A percentile compares a stretch with the other conserved stretches of the same genome.
These are phyloP conservation scores for Drosophila paramelanica DNA, from an alignment of 2,888 invertebrate genomes.

Conservation along the genomic window DNA sequence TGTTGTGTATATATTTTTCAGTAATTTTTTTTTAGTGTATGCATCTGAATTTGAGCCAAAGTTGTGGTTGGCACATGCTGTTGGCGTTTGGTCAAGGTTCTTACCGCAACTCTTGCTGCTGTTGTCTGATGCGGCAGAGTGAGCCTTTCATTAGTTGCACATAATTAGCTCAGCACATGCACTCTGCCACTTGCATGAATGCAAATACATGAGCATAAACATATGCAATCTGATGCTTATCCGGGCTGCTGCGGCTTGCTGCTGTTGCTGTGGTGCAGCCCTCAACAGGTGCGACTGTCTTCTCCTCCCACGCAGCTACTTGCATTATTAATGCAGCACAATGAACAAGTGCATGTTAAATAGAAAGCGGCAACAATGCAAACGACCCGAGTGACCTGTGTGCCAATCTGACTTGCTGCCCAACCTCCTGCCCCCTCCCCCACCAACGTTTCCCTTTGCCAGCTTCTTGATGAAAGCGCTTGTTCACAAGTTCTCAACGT, in stretches of 20 bases:
- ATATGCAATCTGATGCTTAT: conserved; percentile 35
- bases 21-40: conserved; percentile 10
- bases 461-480: conserved; percentile 8
- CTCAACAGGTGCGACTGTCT: conserved; percentile 59
- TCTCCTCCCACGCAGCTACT: not conserved
- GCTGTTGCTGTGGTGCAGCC: conserved; percentile 10
- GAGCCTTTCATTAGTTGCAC: conserved; percentile 18
- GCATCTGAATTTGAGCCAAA: conserved; percentile 15
- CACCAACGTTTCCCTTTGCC: not conserved
- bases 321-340: conserved; percentile 59
- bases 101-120: not conserved
- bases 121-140: not conserved
- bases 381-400: conserved; percentile 50
- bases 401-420: conserved; percentile 4
- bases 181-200: not conserved
- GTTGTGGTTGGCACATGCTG: not conserved
- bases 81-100: conserved; percentile 14
- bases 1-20: not conserved
- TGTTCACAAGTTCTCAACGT: conserved; percentile 25
- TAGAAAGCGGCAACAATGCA: conserved; percentile 58
- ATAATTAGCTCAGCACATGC: conserved; percentile 27
- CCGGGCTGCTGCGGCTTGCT: conserved; percentile 8
- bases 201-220: not conserved
- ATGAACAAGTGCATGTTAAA: conserved; percentile 70
- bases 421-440: no score